phyloP scores from a whole-genome alignment of 2,113 vertebrate species.

The Cervus canadensis region DNA sequence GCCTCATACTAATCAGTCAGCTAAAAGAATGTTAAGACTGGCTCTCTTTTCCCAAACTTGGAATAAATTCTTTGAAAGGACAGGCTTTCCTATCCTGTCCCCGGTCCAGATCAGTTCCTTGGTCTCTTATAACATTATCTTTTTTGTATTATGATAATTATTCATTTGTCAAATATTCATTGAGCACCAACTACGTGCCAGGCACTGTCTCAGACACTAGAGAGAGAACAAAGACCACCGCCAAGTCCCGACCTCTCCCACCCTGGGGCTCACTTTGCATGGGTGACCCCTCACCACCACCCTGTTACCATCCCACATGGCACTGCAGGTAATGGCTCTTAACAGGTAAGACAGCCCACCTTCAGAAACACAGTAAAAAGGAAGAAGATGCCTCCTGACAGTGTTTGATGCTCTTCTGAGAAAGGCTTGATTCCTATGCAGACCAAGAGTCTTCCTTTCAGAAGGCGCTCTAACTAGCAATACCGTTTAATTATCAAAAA shows the following conservation, averaged over 20 bases:
- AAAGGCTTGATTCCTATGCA: background rate
- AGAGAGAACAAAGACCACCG: background rate
- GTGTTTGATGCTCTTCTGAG: background rate
- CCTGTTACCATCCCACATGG: rapidly evolving
- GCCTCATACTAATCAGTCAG: background rate
- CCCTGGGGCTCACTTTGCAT: background rate
- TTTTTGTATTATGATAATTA: background rate
- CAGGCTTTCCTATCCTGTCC: background rate
- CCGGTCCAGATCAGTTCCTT: background rate
- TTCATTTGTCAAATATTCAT: background rate
- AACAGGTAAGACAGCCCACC: background rate
- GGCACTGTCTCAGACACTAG: background rate
- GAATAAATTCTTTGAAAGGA: constrained; percentile 10
- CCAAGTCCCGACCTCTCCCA: background rate
- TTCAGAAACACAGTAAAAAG: background rate
- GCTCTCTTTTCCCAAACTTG: background rate
- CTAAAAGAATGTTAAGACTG: background rate
- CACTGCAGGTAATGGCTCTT: background rate
- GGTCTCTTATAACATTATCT: background rate
- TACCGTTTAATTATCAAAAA: background rate
- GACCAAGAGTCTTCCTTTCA: background rate
- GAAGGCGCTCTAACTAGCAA: background rate
- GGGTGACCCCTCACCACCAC: background rate
- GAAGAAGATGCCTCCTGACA: background rate
- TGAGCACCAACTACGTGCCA: background rate